Base-by-base conservation (phyloP, 2,797 vertebrate genomes). In the Chelonia mydas region DNA sequence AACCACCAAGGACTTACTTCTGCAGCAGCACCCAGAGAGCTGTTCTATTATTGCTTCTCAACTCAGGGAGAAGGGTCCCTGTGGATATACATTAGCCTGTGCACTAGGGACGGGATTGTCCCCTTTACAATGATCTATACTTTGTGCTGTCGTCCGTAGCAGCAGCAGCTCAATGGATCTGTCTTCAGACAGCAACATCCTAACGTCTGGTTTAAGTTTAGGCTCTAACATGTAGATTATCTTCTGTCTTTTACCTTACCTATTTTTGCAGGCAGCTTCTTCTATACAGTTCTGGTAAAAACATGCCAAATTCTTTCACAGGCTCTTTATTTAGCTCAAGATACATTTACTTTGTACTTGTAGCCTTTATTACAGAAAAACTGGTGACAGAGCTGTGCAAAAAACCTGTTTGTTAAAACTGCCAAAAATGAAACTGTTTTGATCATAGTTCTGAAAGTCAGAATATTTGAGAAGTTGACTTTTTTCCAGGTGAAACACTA, bases 131-230 rank as follows among this genome's bases (percentile, higher is more conserved):
- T 37, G 17, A 41, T 10, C 59, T 12, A 41, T 23, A 19, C 37
- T 72, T n/a, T 72, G 11, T n/a, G 33, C 28, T 90, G 31, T n/a
- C 59, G 1, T 23, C 8, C 33, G 33, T 51, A 65, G 49, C 25
- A 50, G n/a, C 17, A 84, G 54, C 11, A 78, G 57, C 33, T 88
- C 0, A 0, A 1, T n/a, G 25, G 37, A 41, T 7, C 37, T 27
- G 41, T 74, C 72, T 90, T 90, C 82, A 41, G 50, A n/a, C 9
- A 79, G 50, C 79, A 55, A 74, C 55, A 17, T 61, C 11, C 27
- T 85, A 50, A 81, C 49, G 9, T 55, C 65, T 55, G 19, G 15
- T 37, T 57, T 57, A 45, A 74, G 12, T 74, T 74, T 45, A 45
- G 7, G 37, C 25, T 81, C 23, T 81, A 37, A 28, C n/a, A 81